These are phyloP conservation scores for Martes martes DNA, from an alignment of 2,113 vertebrate species.

Conservation along the genomic window DNA sequence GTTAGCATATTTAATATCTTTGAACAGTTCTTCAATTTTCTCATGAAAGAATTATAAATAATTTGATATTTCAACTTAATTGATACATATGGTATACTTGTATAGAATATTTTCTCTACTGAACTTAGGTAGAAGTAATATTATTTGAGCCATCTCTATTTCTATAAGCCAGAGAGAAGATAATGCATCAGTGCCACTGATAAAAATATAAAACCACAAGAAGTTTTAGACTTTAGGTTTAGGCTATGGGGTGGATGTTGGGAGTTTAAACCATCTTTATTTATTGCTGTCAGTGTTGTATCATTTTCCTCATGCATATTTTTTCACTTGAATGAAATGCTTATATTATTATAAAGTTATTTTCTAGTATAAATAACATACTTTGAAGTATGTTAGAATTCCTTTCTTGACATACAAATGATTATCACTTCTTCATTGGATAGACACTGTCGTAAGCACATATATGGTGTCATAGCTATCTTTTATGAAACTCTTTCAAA, in stretches of 20 bases:
- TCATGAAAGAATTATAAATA: slow-evolving; percentile 21
- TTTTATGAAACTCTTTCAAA: slow-evolving; percentile 8
- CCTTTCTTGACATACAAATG: neutral
- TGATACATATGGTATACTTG: neutral
- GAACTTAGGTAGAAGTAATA: neutral
- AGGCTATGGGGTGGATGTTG: neutral
- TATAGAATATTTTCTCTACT: neutral
- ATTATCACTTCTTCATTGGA: neutral
- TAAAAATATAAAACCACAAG: neutral
- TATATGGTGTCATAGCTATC: neutral
- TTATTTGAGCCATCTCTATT: neutral
- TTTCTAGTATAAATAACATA: neutral
- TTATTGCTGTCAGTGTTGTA: neutral
- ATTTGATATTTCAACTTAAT: neutral
- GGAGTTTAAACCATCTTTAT: neutral
- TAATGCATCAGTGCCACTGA: neutral
- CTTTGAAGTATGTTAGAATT: slow-evolving; percentile 11
- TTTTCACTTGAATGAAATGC: neutral
- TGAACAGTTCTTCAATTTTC: slow-evolving; percentile 6
- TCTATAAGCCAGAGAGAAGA: neutral
- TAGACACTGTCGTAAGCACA: neutral
- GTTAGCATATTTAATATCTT: neutral
- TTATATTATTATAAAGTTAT: neutral
- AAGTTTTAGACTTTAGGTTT: slow-evolving; percentile 24
- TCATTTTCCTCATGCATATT: neutral